phyloP scores from a whole-genome alignment of 1,140 invertebrate genomes.

The Drosophila tristis region DNA sequence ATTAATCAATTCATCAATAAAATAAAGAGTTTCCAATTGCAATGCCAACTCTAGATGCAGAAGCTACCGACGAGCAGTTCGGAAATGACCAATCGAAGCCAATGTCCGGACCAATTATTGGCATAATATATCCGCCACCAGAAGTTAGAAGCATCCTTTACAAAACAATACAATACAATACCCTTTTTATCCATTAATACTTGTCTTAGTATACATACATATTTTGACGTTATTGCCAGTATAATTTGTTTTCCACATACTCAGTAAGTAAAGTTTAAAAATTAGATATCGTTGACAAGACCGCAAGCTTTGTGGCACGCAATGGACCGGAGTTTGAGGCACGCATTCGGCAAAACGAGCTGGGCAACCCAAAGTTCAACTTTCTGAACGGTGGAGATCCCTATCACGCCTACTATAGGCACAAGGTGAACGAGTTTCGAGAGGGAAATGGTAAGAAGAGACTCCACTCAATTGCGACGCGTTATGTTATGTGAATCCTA shows the following conservation, averaged over 20 bases:
- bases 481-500: neutral
- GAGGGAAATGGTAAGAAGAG: constrained; percentile 91
- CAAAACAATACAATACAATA: constrained; percentile 30
- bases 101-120: constrained; percentile 93
- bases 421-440: constrained; percentile 98
- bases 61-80: constrained; percentile 51
- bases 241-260: constrained; percentile 54
- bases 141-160: constrained; percentile 99
- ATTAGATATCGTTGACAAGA: constrained; percentile 98
- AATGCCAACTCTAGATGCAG: constrained; percentile 75
- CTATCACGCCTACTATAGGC: constrained; percentile 99
- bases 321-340: constrained; percentile 99
- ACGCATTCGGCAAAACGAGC: constrained; percentile 97
- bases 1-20: constrained; percentile 21
- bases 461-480: neutral
- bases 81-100: constrained; percentile 77
- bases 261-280: constrained; percentile 42
- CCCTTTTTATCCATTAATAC: neutral
- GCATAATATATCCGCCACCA: constrained; percentile 99
- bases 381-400: constrained; percentile 98
- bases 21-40: constrained; percentile 16
- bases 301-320: constrained; percentile 98
- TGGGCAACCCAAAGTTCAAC: constrained; percentile 99
- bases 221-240: neutral
- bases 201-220: neutral